phyloP scores from a whole-genome alignment of 1,140 invertebrate species.

The Macrobrachium rosenbergii region DNA sequence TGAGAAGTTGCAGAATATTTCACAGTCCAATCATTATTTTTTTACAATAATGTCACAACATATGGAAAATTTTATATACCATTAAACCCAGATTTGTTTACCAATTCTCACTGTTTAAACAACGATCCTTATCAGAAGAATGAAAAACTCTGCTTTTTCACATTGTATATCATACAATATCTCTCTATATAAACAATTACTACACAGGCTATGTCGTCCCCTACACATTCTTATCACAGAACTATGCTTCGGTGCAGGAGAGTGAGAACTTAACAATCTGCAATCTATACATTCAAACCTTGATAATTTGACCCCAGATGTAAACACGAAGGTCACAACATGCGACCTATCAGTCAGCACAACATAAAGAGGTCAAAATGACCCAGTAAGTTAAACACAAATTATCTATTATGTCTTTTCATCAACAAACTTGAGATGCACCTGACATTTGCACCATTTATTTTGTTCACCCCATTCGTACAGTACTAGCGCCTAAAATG shows the following conservation, averaged over 20 bases:
- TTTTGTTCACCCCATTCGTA: constrained; percentile 25
- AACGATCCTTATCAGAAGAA: too few relatives aligned
- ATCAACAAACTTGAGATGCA: too few relatives aligned
- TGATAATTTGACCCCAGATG: constrained; percentile 42
- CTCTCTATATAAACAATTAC: constrained; percentile 31
- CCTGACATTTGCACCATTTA: neutral
- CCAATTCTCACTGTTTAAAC: too few relatives aligned
- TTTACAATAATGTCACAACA: too few relatives aligned
- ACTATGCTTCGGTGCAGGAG: constrained; percentile 56
- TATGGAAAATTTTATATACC: too few relatives aligned
- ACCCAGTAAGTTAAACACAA: too few relatives aligned
- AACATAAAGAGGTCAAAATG: too few relatives aligned
- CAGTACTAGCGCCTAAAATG: constrained; percentile 1
- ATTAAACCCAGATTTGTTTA: too few relatives aligned
- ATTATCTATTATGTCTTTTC: too few relatives aligned
- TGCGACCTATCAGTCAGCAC: too few relatives aligned
- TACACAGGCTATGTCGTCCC: constrained; percentile 55
- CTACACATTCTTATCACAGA: constrained; percentile 51
- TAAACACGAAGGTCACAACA: neutral
- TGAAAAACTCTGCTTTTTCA: neutral
- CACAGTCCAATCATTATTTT: too few relatives aligned
- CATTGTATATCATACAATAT: neutral
- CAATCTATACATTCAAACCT: constrained; percentile 52
- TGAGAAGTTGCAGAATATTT: too few relatives aligned
- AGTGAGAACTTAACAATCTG: constrained; percentile 57